phyloP scores from a whole-genome alignment of 2,113 vertebrate species.

The Mola mola region DNA sequence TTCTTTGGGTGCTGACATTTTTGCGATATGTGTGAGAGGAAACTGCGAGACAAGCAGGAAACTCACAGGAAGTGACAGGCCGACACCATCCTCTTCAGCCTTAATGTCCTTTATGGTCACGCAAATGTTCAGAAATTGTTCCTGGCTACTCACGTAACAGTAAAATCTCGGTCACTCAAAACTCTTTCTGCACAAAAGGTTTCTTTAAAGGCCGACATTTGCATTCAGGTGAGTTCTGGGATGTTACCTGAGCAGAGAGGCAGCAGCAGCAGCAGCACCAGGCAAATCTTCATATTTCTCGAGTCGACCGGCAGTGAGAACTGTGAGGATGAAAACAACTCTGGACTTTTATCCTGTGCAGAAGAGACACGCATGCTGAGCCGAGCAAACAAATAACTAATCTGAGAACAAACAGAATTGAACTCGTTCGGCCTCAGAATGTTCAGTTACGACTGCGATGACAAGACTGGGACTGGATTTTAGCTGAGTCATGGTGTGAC shows the following conservation, averaged over 20 bases:
- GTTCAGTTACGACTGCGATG: conserved; percentile 1
- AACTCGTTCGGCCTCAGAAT: too few relatives aligned
- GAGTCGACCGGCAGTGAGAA: not conserved
- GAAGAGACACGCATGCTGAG: conserved; percentile 6
- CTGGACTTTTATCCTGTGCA: conserved; percentile 34
- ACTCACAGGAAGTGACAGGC: too few relatives aligned
- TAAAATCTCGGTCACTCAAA: too few relatives aligned
- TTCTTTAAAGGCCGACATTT: not conserved
- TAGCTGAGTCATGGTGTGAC: not conserved
- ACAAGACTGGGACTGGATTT: too few relatives aligned
- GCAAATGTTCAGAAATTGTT: too few relatives aligned
- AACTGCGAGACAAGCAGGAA: too few relatives aligned
- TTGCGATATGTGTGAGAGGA: too few relatives aligned
- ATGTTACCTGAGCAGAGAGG: conserved; percentile 49
- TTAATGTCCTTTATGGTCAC: too few relatives aligned
- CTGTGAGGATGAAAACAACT: not conserved
- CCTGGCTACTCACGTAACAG: too few relatives aligned
- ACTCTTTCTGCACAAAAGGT: too few relatives aligned
- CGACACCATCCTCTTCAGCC: too few relatives aligned
- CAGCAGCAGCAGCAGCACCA: conserved; percentile 48
- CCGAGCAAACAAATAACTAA: not conserved
- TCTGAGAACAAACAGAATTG: conserved; percentile 22
- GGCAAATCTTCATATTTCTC: conserved; percentile 43
- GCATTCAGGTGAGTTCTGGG: not conserved
- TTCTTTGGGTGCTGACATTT: too few relatives aligned